Conservation (phyloP, 2,113 vertebrate species). For the Epinephelus lanceolatus region DNA sequence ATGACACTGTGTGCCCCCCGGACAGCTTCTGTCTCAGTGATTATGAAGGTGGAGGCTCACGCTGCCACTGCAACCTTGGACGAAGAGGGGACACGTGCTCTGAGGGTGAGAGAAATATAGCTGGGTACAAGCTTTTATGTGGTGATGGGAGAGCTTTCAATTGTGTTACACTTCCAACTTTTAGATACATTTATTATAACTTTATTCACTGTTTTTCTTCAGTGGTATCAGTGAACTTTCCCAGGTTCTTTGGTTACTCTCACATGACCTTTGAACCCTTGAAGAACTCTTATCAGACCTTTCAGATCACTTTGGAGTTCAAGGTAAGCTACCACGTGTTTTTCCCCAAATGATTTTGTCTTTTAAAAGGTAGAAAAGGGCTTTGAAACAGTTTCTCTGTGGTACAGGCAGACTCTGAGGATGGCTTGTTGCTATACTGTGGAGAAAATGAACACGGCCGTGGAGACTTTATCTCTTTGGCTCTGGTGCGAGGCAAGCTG, state of each 20-base stretch:
- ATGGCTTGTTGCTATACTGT: slow-evolving; percentile 94
- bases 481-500: slow-evolving; percentile 87
- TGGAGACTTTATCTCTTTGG: slow-evolving; percentile 93
- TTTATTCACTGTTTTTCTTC: slow-evolving; percentile 58
- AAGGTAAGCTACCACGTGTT: slow-evolving; percentile 84
- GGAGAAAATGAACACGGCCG: slow-evolving; percentile 93
- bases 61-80: slow-evolving; percentile 94
- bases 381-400: slow-evolving; percentile 10
- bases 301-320: slow-evolving; percentile 95
- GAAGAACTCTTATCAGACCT: slow-evolving; percentile 95
- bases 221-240: slow-evolving; percentile 92
- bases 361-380: background rate
- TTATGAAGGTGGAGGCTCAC: slow-evolving; percentile 88
- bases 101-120: slow-evolving; percentile 83
- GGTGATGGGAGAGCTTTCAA: background rate
- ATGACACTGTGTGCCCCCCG: slow-evolving; percentile 89
- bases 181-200: background rate
- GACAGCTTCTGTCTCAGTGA: slow-evolving; percentile 95
- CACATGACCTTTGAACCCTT: slow-evolving; percentile 96
- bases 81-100: slow-evolving; percentile 89
- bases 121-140: background rate
- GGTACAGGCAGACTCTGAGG: slow-evolving; percentile 89
- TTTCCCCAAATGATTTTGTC: background rate
- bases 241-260: slow-evolving; percentile 94
- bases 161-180: background rate